Conservation (phyloP, 2,888 invertebrate species). For the Caenorhabditis virilis region DNA sequence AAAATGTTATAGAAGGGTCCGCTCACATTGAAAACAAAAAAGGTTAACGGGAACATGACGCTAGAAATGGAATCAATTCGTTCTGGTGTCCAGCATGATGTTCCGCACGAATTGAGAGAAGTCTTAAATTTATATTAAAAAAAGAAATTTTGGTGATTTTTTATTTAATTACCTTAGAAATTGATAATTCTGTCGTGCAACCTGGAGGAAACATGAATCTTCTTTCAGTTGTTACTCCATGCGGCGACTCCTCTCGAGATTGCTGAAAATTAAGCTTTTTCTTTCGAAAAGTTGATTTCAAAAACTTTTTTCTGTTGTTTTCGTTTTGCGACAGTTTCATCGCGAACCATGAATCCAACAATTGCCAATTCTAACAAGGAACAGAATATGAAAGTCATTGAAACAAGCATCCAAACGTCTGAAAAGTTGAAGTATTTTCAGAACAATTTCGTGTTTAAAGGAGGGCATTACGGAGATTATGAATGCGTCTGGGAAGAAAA, state of each 20-base stretch:
- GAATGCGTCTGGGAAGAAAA: not conserved
- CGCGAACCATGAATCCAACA: slow-evolving; percentile 53
- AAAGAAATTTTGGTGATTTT: not conserved
- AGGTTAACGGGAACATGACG: slow-evolving; percentile 65
- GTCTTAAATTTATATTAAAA: not conserved
- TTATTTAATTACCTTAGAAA: not conserved
- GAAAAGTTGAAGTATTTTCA: not conserved
- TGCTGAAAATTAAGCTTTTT: slow-evolving; percentile 7
- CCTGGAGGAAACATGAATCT: slow-evolving; percentile 63
- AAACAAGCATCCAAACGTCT: slow-evolving; percentile 60
- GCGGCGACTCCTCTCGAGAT: slow-evolving; percentile 49
- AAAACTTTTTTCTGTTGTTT: slow-evolving; percentile 27
- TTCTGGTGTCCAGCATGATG: slow-evolving; percentile 56
- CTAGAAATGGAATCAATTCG: slow-evolving; percentile 60
- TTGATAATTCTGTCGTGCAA: slow-evolving; percentile 7
- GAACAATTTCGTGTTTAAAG: not conserved
- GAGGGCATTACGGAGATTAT: not conserved
- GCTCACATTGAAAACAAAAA: slow-evolving; percentile 66
- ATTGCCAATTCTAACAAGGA: slow-evolving; percentile 52
- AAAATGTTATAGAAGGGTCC: not conserved
- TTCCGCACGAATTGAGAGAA: slow-evolving; percentile 26
- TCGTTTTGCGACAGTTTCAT: slow-evolving; percentile 24
- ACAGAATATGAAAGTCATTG: slow-evolving; percentile 56
- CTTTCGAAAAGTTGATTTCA: not conserved
- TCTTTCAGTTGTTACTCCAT: slow-evolving; percentile 58